phyloP scores from a whole-genome alignment of 2,113 vertebrate species.

The Chloropsis hardwickii region DNA sequence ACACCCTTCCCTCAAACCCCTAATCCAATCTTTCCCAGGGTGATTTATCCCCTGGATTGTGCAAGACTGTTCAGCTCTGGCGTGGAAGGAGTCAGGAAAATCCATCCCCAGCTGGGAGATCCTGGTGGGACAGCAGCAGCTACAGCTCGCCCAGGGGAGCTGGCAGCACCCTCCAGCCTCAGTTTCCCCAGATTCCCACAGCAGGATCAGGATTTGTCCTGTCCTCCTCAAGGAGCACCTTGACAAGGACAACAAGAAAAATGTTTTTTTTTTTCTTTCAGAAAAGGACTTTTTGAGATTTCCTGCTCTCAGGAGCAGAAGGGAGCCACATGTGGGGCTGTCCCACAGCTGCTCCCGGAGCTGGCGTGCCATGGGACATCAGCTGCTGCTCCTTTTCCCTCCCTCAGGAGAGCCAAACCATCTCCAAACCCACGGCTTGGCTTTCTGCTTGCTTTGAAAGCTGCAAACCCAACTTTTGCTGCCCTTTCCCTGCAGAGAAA shows the following conservation, averaged over 20 bases:
- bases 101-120: neutral
- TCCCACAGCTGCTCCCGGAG: neutral
- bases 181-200: neutral
- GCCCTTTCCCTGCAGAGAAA: conserved; percentile 3
- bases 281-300: neutral
- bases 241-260: accelerated
- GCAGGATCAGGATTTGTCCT: accelerated
- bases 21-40: accelerated
- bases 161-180: neutral
- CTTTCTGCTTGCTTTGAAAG: neutral
- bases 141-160: neutral
- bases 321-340: neutral
- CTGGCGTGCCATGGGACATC: neutral
- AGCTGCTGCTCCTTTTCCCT: neutral
- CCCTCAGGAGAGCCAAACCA: neutral
- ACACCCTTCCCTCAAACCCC: neutral
- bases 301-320: neutral
- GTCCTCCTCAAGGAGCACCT: neutral
- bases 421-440: accelerated
- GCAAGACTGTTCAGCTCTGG: neutral
- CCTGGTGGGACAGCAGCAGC: neutral
- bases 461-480: neutral
- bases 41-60: neutral
- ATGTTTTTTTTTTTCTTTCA: no score
- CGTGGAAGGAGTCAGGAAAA: neutral